Conservation (phyloP, 2,888 invertebrate species). For the Byasa hedistus region DNA sequence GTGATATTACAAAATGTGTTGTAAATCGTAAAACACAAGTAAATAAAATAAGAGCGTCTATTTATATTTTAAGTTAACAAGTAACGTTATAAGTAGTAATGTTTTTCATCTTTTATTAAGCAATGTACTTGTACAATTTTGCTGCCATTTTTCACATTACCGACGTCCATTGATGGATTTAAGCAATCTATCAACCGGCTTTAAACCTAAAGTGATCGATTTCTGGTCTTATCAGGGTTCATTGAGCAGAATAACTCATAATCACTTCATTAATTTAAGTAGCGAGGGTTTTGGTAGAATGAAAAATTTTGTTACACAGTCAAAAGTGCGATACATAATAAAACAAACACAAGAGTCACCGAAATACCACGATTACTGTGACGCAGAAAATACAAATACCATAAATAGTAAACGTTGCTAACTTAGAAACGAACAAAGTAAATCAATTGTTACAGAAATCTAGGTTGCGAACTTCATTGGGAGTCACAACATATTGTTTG, state of each 20-base stretch:
- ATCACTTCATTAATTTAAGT: constrained; percentile 19
- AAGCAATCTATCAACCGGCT: constrained; percentile 24
- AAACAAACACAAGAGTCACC: no score
- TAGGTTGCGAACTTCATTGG: constrained; percentile 9
- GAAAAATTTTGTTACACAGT: no score
- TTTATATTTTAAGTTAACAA: no score
- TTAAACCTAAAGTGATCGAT: constrained; percentile 16
- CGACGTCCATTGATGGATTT: constrained; percentile 22
- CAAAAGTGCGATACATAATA: no score
- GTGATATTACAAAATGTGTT: no score
- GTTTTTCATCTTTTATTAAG: background rate
- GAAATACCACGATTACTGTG: no score
- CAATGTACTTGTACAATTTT: background rate
- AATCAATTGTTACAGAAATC: constrained; percentile 8
- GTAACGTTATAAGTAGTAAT: background rate
- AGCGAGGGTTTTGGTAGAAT: background rate
- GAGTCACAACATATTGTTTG: constrained; percentile 11
- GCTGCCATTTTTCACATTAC: constrained; percentile 16
- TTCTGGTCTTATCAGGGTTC: constrained; percentile 13
- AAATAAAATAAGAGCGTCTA: no score
- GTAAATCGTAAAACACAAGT: no score
- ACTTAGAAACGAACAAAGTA: constrained; percentile 1
- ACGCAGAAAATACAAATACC: no score
- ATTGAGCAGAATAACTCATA: constrained; percentile 14
- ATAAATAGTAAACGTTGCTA: no score